Evolutionary conservation across 1,140 invertebrate species (phyloP), one percentile per base, ranked within the genome.

Genomic region (Cydia fagiglandana): DNA sequence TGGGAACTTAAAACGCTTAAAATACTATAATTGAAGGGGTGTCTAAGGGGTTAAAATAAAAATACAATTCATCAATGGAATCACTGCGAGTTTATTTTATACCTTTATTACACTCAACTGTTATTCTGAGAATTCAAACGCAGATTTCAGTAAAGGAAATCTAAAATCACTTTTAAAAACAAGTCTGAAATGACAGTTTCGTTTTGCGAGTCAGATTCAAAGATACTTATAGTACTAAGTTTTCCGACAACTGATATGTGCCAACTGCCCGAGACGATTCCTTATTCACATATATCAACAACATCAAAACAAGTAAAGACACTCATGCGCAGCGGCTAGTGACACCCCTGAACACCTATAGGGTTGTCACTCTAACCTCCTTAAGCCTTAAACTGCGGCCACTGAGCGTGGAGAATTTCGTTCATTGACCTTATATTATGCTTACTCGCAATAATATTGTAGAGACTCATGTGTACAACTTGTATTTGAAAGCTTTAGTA

Each of bases 51-150:
- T 34, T 45, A 41, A 84, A 89, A 87, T 85, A 83, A 92, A 90
- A 90, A 83, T 83, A 82, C 84, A 74, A 82, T 85, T 80, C 79
- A 77, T 90, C 84, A 91, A 89, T 92, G 91, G 89, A 92, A 92
- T 92, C 91, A 91, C 91, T 92, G 91, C 89, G 91, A 92, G 88
- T 92, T 92, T 92, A 92, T 91, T 91, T 91, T 84, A 90, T 90
- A 88, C 85, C 88, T 91, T 91, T 83, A 87, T 87, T 91, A 92
- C 91, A 92, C 91, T 84, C 88, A 91, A 88, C 85, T 89, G 88
- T 85, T 83, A 83, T 82, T 82, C 78, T 89, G 84, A 88, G 82
- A 86, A 84, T 87, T 86, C 80, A 88, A 85, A 86, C 82, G 81
- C 79, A 85, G 83, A 85, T 82, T 84, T 86, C 79, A 77, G 34